phyloP scores from a whole-genome alignment of 2,113 vertebrate species.

The Leucoraja erinaceus region DNA sequence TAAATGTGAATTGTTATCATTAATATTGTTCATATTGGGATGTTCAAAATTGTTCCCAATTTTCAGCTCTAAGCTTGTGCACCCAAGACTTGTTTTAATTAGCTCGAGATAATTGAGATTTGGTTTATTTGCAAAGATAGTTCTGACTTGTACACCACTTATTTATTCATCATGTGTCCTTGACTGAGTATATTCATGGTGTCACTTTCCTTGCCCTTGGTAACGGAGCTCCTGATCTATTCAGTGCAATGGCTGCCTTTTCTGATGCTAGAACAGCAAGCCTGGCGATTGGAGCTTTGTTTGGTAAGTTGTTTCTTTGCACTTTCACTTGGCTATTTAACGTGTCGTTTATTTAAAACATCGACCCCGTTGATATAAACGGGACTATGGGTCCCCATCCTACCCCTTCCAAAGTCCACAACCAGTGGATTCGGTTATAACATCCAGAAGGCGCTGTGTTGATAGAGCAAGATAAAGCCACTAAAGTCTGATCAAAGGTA shows the following conservation, averaged over 20 bases:
- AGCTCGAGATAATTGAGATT: neutral
- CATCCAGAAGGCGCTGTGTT: no score
- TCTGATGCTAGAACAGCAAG: slow-evolving; percentile 77
- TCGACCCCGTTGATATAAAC: no score
- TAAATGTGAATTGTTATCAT: neutral
- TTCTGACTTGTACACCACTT: no score
- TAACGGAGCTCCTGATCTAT: slow-evolving; percentile 89
- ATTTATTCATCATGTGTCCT: slow-evolving; percentile 48
- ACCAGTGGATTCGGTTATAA: no score
- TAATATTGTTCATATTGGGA: neutral
- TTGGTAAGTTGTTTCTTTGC: slow-evolving; percentile 61
- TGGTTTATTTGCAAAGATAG: no score
- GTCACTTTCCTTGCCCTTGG: slow-evolving; percentile 94
- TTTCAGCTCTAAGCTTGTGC: neutral
- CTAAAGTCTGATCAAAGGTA: no score
- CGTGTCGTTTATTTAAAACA: no score
- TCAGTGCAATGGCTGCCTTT: slow-evolving; percentile 89
- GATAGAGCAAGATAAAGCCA: no score
- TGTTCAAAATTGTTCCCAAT: neutral
- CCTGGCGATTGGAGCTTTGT: slow-evolving; percentile 81
- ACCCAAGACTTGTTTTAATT: neutral
- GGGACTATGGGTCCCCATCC: no score
- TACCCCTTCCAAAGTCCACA: no score
- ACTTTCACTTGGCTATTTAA: no score
- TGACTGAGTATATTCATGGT: slow-evolving; percentile 68